Evolutionary conservation across 2,888 invertebrate species (phyloP).

Genomic region (Sisyra terminalis): DNA sequence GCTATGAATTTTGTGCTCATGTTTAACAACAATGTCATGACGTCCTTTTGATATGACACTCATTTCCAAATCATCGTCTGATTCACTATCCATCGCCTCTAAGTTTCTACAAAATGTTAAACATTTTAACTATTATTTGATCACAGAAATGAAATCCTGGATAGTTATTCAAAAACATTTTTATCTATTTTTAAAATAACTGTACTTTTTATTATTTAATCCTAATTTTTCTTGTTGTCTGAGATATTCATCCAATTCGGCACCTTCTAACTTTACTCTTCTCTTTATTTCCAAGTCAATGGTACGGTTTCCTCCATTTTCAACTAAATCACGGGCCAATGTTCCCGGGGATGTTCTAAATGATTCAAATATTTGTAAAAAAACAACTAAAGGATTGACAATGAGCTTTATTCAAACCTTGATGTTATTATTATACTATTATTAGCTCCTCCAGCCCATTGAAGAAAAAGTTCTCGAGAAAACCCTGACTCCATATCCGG

Average conservation of each 20-base stretch:
- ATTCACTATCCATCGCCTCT: constrained; percentile 60
- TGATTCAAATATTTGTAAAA: not conserved
- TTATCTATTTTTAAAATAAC: constrained; percentile 2
- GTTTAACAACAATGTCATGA: constrained; percentile 78
- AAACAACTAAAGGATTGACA: constrained; percentile 2
- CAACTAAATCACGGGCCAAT: constrained; percentile 59
- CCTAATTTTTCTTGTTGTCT: constrained; percentile 38
- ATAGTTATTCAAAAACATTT: not conserved
- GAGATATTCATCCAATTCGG: constrained; percentile 60
- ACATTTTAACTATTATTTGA: not conserved
- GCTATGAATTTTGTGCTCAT: constrained; percentile 41
- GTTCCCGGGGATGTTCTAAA: constrained; percentile 64
- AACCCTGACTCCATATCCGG: constrained; percentile 93
- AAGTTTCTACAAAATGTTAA: constrained; percentile 35
- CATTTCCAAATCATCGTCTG: constrained; percentile 72
- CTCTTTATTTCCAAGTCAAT: constrained; percentile 53
- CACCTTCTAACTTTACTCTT: constrained; percentile 57
- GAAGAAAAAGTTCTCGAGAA: constrained; percentile 82
- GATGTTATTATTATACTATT: constrained; percentile 92
- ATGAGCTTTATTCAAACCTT: constrained; percentile 26
- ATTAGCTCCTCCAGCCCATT: constrained; percentile 82
- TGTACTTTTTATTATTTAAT: constrained; percentile 23
- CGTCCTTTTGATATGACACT: constrained; percentile 61
- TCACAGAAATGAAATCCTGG: constrained; percentile 7
- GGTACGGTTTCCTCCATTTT: constrained; percentile 54